Evolutionary conservation across 2,797 vertebrate genomes (phyloP), one percentile per base, ranked within the genome.

Genomic region (Scyliorhinus canicula): DNA sequence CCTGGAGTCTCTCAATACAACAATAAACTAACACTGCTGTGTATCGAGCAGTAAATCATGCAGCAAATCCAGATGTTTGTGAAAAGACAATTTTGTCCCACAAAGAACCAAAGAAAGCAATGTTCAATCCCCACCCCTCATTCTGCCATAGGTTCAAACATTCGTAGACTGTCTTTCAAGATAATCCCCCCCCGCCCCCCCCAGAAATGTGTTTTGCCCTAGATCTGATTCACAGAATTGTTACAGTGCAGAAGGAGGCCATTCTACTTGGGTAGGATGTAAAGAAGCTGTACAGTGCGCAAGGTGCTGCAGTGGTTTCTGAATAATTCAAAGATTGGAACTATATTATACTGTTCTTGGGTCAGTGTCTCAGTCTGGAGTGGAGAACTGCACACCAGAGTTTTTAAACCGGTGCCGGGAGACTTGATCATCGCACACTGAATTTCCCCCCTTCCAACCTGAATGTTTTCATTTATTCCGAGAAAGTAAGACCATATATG

Each of bases 21-120:
- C 6, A 47, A 24, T 79, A 79, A 79, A 79, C 1, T 71, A n/a
- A 74, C 19, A 21, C 77, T 26, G 19, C 77, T 4, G 0, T 47
- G n/a, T 44, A 47, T 65, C 9, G 21, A 57, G 28, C 52, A n/a
- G 35, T 88, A 88, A 65, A 91, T 63, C n/a, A 24, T 40, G n/a
- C 19, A 21, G 85, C 35, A 91, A 91, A 91, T 91, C 86, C 86
- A 90, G 26, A 86, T 86, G 79, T 82, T 82, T 35, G 40, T 19
- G 55, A 40, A 57, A 3, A n/a, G 60, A 91, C 28, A 63, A 2
- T 44, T 60, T 88, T 90, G 8, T 91, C n/a, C 3, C 21, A 26
- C 21, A 40, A 91, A 91, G 6, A 11, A 57, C 19, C 63, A 91
- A 65, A 63, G 52, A 60, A 90, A 57, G 35, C 50, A 55, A 35